A percentile compares a stretch with the other conserved stretches of the same genome.
Conservation (phyloP, 2,888 invertebrate species). For the Neoscelio sp. region DNA sequence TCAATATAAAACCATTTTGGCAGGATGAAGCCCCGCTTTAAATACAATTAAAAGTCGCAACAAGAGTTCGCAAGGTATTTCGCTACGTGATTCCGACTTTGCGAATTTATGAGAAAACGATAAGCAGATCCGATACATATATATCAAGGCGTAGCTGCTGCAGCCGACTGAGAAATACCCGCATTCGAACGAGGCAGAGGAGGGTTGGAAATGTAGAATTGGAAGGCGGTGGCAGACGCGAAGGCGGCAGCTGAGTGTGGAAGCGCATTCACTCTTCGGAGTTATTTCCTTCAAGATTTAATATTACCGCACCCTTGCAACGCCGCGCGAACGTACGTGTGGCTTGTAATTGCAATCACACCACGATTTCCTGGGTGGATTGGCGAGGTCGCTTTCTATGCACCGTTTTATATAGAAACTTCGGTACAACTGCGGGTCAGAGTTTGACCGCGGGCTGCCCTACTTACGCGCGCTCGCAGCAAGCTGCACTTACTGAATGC, state of each 20-base stretch:
- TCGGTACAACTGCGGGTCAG: conserved; percentile 31
- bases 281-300: conserved; percentile 66
- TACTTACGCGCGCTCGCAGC: conserved; percentile 8
- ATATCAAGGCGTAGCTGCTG: conserved; percentile 47
- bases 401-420: conserved; percentile 52
- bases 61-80: conserved; percentile 38
- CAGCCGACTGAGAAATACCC: conserved; percentile 56
- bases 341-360: conserved; percentile 63
- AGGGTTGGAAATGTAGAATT: conserved; percentile 35
- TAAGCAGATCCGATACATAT: conserved; percentile 60
- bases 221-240: conserved; percentile 14
- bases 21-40: background rate
- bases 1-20: background rate
- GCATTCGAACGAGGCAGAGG: conserved; percentile 28
- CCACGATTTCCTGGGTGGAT: conserved; percentile 51
- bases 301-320: conserved; percentile 38
- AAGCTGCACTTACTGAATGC: background rate
- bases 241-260: conserved; percentile 38
- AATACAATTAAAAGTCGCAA: conserved; percentile 45
- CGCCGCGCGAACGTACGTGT: conserved; percentile 32
- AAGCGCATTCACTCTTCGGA: conserved; percentile 56
- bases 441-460: conserved; percentile 49
- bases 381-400: conserved; percentile 41
- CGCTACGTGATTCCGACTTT: conserved; percentile 49
- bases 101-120: conserved; percentile 62